These are phyloP conservation scores for Tragelaphus imberbis DNA, from an alignment of 2,113 vertebrate genomes.

Conservation along the genomic window DNA sequence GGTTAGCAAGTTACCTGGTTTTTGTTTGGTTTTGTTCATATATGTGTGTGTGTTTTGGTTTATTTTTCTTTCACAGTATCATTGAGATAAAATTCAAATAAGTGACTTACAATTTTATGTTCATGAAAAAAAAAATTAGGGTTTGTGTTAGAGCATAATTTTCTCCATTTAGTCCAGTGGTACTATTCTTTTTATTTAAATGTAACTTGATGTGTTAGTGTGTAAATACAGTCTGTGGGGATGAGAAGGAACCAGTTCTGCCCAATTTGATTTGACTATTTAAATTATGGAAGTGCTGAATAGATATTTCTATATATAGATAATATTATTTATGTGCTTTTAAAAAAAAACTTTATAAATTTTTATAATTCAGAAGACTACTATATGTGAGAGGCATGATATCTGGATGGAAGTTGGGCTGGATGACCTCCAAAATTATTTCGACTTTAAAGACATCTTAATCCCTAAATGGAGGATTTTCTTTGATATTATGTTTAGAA, in stretches of 20 bases:
- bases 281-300: slow-evolving; percentile 65
- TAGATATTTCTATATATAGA: slow-evolving; percentile 64
- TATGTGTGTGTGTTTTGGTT: not conserved
- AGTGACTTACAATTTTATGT: not conserved
- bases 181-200: slow-evolving; percentile 35
- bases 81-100: not conserved
- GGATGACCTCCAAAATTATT: slow-evolving; percentile 43
- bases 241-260: slow-evolving; percentile 34
- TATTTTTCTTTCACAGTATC: not conserved
- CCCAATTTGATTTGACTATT: slow-evolving; percentile 49
- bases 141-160: not conserved
- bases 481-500: slow-evolving; percentile 26
- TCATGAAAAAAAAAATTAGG: slow-evolving; percentile 23
- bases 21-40: not conserved
- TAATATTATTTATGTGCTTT: slow-evolving; percentile 65
- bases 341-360: slow-evolving; percentile 39
- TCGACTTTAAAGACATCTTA: slow-evolving; percentile 48
- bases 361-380: slow-evolving; percentile 69
- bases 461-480: slow-evolving; percentile 37
- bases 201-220: slow-evolving; percentile 8
- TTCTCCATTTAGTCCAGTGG: slow-evolving; percentile 13
- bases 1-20: slow-evolving; percentile 11
- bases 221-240: slow-evolving; percentile 46
- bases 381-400: slow-evolving; percentile 36
- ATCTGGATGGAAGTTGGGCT: slow-evolving; percentile 37